Evolutionary conservation across 2,888 invertebrate species (phyloP).

Genomic region (Germaria angustata): DNA sequence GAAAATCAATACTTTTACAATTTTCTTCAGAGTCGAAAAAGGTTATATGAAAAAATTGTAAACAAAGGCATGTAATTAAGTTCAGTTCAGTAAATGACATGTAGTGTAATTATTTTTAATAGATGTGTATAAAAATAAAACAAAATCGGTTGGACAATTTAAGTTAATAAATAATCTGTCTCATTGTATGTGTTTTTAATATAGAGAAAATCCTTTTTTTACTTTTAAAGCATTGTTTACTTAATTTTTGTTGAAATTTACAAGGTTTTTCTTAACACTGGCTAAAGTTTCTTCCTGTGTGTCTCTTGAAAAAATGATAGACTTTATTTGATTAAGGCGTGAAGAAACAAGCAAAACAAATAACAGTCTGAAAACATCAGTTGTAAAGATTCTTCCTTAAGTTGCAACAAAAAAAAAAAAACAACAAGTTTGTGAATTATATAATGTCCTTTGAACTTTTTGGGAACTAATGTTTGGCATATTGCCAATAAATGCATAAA

Average conservation of each 20-base stretch:
- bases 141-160: too few relatives aligned
- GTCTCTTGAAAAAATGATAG: not conserved
- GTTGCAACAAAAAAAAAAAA: not conserved
- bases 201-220: not conserved
- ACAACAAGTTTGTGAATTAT: not conserved
- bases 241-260: not conserved
- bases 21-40: too few relatives aligned
- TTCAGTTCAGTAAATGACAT: not conserved
- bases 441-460: constrained; percentile 38
- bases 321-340: constrained; percentile 6
- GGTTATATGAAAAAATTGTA: too few relatives aligned
- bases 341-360: not conserved
- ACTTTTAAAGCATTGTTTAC: not conserved
- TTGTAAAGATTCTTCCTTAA: not conserved
- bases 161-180: too few relatives aligned
- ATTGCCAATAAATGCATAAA: not conserved
- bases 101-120: not conserved
- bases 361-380: not conserved
- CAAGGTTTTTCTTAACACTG: constrained; percentile 7
- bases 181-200: too few relatives aligned
- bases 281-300: not conserved
- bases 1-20: too few relatives aligned
- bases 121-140: too few relatives aligned
- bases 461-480: not conserved
- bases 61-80: too few relatives aligned